phyloP scores from a whole-genome alignment of 2,888 invertebrate genomes.

The Parthenolecanium corni region DNA sequence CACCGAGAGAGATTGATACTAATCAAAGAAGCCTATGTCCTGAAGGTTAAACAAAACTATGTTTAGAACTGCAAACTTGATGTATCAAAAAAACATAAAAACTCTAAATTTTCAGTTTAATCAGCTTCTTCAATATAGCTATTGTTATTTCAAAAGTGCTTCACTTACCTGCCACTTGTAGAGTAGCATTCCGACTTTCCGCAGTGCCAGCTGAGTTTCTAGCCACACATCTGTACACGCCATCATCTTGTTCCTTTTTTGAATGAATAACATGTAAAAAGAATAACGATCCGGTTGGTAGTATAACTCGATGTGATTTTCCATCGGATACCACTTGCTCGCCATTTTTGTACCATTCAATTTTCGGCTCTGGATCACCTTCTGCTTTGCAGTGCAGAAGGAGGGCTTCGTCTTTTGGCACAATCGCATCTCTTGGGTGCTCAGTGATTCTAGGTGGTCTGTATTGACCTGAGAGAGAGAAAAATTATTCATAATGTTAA shows the following conservation, averaged over 20 bases:
- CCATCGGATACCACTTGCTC: slow-evolving; percentile 64
- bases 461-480: slow-evolving; percentile 55
- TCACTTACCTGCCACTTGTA: slow-evolving; percentile 81
- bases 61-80: no score
- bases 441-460: slow-evolving; percentile 89
- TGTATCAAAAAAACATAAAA: no score
- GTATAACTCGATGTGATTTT: slow-evolving; percentile 78
- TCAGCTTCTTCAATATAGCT: no score
- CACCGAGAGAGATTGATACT: no score
- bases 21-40: no score
- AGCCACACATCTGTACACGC: slow-evolving; percentile 95
- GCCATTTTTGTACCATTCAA: slow-evolving; percentile 90
- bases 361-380: slow-evolving; percentile 79
- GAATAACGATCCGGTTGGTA: slow-evolving; percentile 83
- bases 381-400: slow-evolving; percentile 95
- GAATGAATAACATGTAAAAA: slow-evolving; percentile 90
- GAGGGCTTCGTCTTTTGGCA: slow-evolving; percentile 92
- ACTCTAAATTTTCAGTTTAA: no score
- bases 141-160: no score
- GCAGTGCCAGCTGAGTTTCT: slow-evolving; percentile 81
- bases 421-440: slow-evolving; percentile 91
- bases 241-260: slow-evolving; percentile 87
- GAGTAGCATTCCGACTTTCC: slow-evolving; percentile 82
- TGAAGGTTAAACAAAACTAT: no score
- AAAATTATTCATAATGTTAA: no score